These are phyloP conservation scores for Polietes domitor DNA, from an alignment of 2,888 invertebrate genomes.

Conservation along the genomic window DNA sequence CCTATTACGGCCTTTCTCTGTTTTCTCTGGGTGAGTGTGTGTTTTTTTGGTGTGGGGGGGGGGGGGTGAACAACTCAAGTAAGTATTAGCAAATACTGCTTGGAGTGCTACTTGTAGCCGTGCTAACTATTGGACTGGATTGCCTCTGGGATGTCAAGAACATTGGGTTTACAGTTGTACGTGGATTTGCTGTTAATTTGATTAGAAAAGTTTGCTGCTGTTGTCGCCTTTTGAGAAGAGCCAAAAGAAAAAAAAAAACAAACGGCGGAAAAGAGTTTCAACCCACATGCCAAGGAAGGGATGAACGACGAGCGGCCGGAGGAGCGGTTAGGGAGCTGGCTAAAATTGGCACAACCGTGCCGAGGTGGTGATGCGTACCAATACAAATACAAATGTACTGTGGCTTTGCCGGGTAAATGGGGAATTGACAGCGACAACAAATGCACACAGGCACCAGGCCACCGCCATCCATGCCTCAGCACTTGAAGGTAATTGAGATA, in stretches of 20 bases:
- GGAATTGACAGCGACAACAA: constrained; percentile 45
- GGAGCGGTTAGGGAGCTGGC: constrained; percentile 9
- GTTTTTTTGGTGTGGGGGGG: not conserved
- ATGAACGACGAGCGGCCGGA: not conserved
- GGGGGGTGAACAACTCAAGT: constrained; percentile 31
- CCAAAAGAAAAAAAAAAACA: not conserved
- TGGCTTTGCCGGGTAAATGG: constrained; percentile 29
- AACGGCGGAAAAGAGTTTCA: not conserved
- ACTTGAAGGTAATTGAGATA: constrained; percentile 48
- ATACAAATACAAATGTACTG: not conserved
- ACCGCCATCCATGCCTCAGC: not conserved
- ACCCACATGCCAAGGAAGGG: not conserved
- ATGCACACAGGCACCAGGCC: not conserved
- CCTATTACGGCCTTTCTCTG: not conserved
- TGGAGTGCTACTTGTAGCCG: constrained; percentile 61
- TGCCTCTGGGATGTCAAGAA: constrained; percentile 52
- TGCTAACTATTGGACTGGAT: constrained; percentile 25
- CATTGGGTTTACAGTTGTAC: constrained; percentile 49
- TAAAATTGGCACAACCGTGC: constrained; percentile 26
- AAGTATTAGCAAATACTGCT: constrained; percentile 27
- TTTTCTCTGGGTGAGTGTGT: not conserved
- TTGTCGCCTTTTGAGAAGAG: not conserved
- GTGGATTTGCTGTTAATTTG: constrained; percentile 74
- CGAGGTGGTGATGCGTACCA: constrained; percentile 56
- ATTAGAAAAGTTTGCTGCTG: constrained; percentile 75